Conservation (phyloP, 2,113 vertebrate genomes). For the Boulengeromyrus knoepffleri region DNA sequence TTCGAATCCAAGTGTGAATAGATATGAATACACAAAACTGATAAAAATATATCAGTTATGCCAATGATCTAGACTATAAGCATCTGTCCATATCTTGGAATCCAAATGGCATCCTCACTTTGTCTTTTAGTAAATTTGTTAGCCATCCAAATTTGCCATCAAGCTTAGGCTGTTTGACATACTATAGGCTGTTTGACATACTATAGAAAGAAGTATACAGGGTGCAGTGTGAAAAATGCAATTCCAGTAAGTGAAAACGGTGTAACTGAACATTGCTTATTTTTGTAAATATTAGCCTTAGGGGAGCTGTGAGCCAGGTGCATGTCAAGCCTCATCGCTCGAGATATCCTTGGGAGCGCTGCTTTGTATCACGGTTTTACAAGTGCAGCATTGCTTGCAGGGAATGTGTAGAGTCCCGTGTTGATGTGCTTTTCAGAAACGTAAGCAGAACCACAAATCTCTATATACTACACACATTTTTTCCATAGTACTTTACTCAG, state of each 20-base stretch:
- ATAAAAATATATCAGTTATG: not conserved
- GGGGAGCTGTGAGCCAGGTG: not conserved
- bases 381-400: slow-evolving; percentile 1
- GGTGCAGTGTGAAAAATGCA: not conserved
- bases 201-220: not conserved
- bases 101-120: not conserved
- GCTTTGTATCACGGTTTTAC: not conserved
- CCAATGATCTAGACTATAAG: not conserved
- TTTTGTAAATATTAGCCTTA: slow-evolving; percentile 8
- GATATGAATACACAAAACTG: not conserved
- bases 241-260: not conserved
- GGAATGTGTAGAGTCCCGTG: not conserved
- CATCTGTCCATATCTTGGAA: not conserved
- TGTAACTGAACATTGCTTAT: not conserved
- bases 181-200: not conserved
- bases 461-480: not conserved
- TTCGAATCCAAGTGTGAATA: not conserved
- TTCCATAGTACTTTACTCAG: not conserved
- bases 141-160: not conserved
- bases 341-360: not conserved
- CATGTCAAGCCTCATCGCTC: not conserved
- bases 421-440: not conserved
- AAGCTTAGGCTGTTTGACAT: not conserved
- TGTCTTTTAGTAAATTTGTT: not conserved
- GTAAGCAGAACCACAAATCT: not conserved